Conservation (phyloP, 2,113 vertebrate species). For the Machaerirhynchus nigripectus region DNA sequence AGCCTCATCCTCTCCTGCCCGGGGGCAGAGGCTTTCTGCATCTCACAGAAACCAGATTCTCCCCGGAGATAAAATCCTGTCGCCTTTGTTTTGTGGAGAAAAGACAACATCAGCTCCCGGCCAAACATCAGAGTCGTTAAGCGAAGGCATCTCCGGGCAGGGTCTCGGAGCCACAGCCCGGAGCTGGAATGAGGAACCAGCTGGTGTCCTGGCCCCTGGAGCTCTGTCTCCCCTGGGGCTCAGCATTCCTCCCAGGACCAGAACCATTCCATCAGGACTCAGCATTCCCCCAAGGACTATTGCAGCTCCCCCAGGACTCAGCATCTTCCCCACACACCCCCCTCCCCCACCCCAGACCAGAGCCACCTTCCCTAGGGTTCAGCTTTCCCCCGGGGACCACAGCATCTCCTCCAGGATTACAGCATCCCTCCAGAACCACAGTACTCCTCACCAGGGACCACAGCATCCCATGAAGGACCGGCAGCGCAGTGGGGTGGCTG, state of each 20-base stretch:
- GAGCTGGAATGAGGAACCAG: conserved; percentile 4
- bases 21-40: neutral
- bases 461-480: neutral
- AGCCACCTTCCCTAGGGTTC: neutral
- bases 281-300: neutral
- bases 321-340: neutral
- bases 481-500: rapidly evolving
- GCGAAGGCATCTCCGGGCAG: neutral
- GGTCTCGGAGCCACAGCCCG: neutral
- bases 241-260: neutral
- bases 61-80: conserved; percentile 23
- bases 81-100: conserved; percentile 23
- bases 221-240: neutral
- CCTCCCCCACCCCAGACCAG: neutral
- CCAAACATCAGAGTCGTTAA: conserved; percentile 15
- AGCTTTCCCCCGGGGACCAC: neutral
- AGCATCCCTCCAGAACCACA: neutral
- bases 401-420: neutral
- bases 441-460: neutral
- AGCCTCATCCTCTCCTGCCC: neutral
- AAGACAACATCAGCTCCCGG: neutral
- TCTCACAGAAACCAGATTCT: conserved; percentile 31
- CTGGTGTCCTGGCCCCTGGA: neutral
- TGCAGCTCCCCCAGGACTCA: neutral
- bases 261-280: neutral